phyloP scores from a whole-genome alignment of 2,797 vertebrate species.

The Halcyon badia region DNA sequence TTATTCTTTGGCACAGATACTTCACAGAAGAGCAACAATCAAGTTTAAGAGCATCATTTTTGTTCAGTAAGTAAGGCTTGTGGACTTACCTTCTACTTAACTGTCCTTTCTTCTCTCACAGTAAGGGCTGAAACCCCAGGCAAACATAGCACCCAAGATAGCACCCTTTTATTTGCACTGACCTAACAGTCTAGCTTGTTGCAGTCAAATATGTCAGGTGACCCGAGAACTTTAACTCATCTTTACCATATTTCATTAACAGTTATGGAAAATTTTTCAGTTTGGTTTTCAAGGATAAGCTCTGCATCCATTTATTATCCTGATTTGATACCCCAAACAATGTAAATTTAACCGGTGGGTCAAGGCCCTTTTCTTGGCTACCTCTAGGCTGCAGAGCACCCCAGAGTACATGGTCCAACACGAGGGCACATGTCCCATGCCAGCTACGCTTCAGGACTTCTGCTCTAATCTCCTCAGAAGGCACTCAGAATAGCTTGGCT shows the following conservation, averaged over 20 bases:
- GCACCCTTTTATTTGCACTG: not conserved
- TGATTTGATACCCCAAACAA: not conserved
- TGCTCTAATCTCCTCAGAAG: not conserved
- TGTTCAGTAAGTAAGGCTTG: not conserved
- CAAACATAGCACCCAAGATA: not conserved
- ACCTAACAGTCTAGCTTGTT: not conserved
- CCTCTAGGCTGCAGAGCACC: not conserved
- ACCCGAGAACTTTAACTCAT: not conserved
- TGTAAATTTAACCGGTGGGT: fast-evolving
- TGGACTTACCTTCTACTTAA: not conserved
- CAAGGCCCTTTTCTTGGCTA: not conserved
- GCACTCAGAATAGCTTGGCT: not conserved
- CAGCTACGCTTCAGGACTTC: not conserved
- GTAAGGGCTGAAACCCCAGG: not conserved
- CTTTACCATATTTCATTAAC: not conserved
- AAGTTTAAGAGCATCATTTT: not conserved
- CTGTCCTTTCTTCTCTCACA: fast-evolving
- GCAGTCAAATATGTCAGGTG: not conserved
- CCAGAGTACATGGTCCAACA: not conserved
- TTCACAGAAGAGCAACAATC: not conserved
- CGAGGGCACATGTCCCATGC: fast-evolving
- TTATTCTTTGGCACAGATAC: not conserved
- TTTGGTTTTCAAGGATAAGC: not conserved
- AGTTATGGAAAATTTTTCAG: not conserved
- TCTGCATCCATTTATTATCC: not conserved